Evolutionary conservation across 2,797 vertebrate species (phyloP), one percentile per base, ranked within the genome.

Genomic region (Toxotes lorentzi): DNA sequence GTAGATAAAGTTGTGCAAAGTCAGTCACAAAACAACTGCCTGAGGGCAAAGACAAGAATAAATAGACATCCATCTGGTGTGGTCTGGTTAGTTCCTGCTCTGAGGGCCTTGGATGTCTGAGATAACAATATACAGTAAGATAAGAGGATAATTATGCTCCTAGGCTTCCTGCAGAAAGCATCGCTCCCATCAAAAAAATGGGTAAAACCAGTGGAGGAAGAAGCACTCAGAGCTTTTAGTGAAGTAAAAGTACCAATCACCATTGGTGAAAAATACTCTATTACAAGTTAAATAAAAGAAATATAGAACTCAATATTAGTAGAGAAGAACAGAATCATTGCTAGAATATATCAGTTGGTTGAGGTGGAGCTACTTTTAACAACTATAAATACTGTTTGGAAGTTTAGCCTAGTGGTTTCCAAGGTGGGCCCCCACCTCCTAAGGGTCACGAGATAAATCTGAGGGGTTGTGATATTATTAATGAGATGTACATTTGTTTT

Each of bases 61-160:
- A 87, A 70, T 80, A 85, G 32, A 85, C 47, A 40, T 64, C 70
- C 77, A 72, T 76, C 80, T 82, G 80, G 51, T 81, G 83, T 67
- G 70, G 80, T 77, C 59, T 72, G 81, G 80, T 47, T 60, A 62
- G 71, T 73, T 88, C 69, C 58, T 77, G 70, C 61, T 59, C 59
- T 1, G 14, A 63, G 66, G 66, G 53, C 64, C 64, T 74, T 17
- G n/a, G 51, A 82, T 71, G 70, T 82, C 57, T 72, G 47, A 71
- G 80, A 89, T 85, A 86, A 90, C 70, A 81, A 76, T 64, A 70
- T 60, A 76, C 54, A 76, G 16, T 61, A 70, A 0, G 48, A 84
- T 84, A 82, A 85, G 34, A 84, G 57, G 51, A 38, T 70, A 72
- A 86, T 89, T 88, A 85, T 66, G 72, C 54, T 79, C 19, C 9